Base-by-base conservation (phyloP, 2,113 vertebrate genomes). In the Sebastes schlegelii region DNA sequence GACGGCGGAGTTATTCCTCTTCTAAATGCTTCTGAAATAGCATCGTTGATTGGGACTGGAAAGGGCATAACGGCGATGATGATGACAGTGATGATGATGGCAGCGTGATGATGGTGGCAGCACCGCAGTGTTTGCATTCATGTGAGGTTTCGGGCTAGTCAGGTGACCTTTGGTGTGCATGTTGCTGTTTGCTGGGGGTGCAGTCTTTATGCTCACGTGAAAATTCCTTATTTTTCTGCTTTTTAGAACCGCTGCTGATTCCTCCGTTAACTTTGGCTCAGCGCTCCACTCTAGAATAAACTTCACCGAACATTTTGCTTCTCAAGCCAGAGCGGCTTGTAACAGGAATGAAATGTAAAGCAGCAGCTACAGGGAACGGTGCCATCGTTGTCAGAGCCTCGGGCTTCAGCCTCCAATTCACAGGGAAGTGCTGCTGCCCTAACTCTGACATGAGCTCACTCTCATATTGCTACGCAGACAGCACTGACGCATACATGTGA, bases 281-380 rank as follows among this genome's bases (percentile, higher is more conserved):
- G 8, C 40, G n/a, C 58, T 66, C 69, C 51, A 48, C 13, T 12
- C 49, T 74, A 74, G 60, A 74, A 86, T 83, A 57, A 85, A 89
- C 49, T 63, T 54, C 13, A 42, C 49, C 26, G 58, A 34, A 85
- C 75, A 77, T 83, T 89, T 74, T 66, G 60, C 67, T 74, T 84
- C 80, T 78, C 87, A 80, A 74, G 70, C 72, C 86, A 82, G 76
- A 82, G 67, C 63, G 8, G 80, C 78, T 86, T 81, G 80, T 77
- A 63, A 74, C 77, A 52, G 55, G 76, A 89, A 86, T 81, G 63
- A 87, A 84, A 88, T 91, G 80, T 77, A 70, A 86, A 89, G 70
- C 48, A 76, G 79, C 74, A 62, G 83, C 71, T 9, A 34, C 42
- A 11, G 43, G 26, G 19, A 72, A 73, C 2, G 10, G 8, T 45